Evolutionary conservation across 2,888 invertebrate species (phyloP).

Genomic region (Monochamus alternatus): DNA sequence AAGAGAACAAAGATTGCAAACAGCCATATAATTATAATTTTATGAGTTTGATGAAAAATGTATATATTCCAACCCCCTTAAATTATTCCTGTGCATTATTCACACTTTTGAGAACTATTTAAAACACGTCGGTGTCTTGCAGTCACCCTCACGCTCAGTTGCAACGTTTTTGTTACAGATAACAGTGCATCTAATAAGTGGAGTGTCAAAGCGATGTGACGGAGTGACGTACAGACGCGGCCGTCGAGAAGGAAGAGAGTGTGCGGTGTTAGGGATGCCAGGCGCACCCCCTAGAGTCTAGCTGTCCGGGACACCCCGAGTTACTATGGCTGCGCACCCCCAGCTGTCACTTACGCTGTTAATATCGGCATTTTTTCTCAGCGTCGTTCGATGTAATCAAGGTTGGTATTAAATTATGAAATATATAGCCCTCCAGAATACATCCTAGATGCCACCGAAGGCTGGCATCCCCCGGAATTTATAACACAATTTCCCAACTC

Average conservation of each 20-base stretch:
- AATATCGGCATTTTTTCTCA: constrained; percentile 45
- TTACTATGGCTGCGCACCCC: constrained; percentile 42
- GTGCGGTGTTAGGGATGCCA: constrained; percentile 41
- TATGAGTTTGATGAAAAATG: too few species aligned
- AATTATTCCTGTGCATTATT: too few species aligned
- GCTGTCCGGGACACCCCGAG: constrained; percentile 43
- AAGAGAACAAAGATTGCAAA: too few species aligned
- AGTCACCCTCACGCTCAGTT: constrained; percentile 32
- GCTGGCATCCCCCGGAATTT: constrained; percentile 3
- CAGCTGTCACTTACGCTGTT: constrained; percentile 41
- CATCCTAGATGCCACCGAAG: background rate
- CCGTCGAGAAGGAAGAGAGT: constrained; percentile 25
- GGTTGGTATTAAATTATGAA: constrained; percentile 45
- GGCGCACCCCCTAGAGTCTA: constrained; percentile 42
- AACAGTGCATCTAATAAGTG: constrained; percentile 50
- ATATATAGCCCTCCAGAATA: constrained; percentile 28
- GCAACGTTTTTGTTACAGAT: constrained; percentile 50
- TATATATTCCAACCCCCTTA: too few species aligned
- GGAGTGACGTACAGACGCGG: constrained; percentile 40
- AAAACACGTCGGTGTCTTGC: background rate
- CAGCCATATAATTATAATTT: too few species aligned
- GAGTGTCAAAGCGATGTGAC: constrained; percentile 56
- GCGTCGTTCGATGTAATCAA: constrained; percentile 43
- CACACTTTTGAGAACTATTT: background rate
- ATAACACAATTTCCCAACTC: constrained; percentile 1